Evolutionary conservation across 2,797 vertebrate species (phyloP).

Genomic region (Pelochelys cantorii): DNA sequence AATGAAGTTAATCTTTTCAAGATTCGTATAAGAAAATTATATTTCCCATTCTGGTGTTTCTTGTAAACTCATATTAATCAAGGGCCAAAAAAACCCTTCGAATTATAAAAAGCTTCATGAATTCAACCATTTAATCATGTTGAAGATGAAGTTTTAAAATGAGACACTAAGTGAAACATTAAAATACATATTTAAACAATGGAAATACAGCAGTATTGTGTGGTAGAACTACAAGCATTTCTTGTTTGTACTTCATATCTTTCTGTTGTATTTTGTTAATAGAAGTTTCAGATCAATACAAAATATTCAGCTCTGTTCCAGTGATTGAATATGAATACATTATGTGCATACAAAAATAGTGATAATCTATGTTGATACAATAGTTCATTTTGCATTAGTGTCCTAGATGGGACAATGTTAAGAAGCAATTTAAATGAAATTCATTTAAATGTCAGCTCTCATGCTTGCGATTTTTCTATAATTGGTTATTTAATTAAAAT

Average conservation of each 20-base stretch:
- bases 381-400: slow-evolving; percentile 99
- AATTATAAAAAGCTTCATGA: slow-evolving; percentile 1
- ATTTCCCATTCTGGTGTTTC: background rate
- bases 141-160: background rate
- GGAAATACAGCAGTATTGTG: slow-evolving; percentile 62
- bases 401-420: slow-evolving; percentile 99
- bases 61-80: background rate
- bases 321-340: slow-evolving; percentile 89
- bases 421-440: slow-evolving; percentile 99
- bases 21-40: slow-evolving; percentile 2
- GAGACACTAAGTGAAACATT: slow-evolving; percentile 2
- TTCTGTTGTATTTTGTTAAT: slow-evolving; percentile 78
- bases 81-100: background rate
- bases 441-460: slow-evolving; percentile 99
- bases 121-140: background rate
- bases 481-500: slow-evolving; percentile 99
- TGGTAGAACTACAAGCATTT: slow-evolving; percentile 54
- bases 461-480: slow-evolving; percentile 99
- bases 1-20: background rate
- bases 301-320: slow-evolving; percentile 84
- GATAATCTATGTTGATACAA: slow-evolving; percentile 99
- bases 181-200: slow-evolving; percentile 40
- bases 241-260: slow-evolving; percentile 75
- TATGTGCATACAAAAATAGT: slow-evolving; percentile 92
- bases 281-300: slow-evolving; percentile 84